phyloP scores from a whole-genome alignment of 1,140 invertebrate genomes.

The Bombus impatiens region DNA sequence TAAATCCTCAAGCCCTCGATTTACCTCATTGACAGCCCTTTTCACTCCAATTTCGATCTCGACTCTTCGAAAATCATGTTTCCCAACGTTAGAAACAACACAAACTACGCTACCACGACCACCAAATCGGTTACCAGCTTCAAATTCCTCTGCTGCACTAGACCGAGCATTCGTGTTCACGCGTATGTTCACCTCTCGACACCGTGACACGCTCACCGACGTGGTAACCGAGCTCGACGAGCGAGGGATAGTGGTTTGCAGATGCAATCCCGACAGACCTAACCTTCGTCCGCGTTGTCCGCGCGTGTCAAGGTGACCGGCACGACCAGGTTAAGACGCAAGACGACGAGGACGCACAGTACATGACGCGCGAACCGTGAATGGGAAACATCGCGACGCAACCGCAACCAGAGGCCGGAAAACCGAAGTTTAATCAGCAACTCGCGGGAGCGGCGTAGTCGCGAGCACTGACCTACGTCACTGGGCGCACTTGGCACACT shows the following conservation, averaged over 20 bases:
- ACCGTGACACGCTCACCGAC: background rate
- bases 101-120: background rate
- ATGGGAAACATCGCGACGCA: constrained; percentile 10
- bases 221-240: background rate
- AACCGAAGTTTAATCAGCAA: constrained; percentile 15
- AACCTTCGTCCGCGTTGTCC: constrained; percentile 10
- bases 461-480: constrained; percentile 74
- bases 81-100: background rate
- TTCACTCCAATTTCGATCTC: background rate
- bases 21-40: background rate
- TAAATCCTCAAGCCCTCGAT: background rate
- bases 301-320: constrained; percentile 50
- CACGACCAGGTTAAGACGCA: constrained; percentile 10
- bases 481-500: constrained; percentile 67
- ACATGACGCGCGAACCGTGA: background rate
- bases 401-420: background rate
- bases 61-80: background rate
- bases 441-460: constrained; percentile 56
- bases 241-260: constrained; percentile 2
- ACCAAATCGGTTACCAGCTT: background rate
- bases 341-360: constrained; percentile 2
- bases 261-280: constrained; percentile 21
- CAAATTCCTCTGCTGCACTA: background rate
- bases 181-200: background rate
- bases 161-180: background rate